A percentile compares a stretch with the other conserved stretches of the same genome.
Evolutionary conservation across 2,113 vertebrate genomes (phyloP).

Genomic region (Sakesphorus luctuosus): DNA sequence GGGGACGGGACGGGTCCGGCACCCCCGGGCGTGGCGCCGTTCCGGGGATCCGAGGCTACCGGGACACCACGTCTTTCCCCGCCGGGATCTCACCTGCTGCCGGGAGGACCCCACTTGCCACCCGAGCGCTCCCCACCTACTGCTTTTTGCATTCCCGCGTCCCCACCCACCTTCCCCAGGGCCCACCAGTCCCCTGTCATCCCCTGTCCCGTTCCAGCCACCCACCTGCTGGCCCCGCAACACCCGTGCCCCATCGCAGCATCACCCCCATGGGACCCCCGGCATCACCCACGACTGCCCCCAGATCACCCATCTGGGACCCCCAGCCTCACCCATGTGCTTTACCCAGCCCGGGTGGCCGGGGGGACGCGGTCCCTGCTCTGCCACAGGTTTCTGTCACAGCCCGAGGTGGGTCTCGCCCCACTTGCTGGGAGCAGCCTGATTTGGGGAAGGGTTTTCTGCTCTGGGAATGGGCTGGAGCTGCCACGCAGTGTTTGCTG

Average conservation of each 20-base stretch:
- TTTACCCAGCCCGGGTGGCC: not conserved
- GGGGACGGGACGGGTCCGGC: not conserved
- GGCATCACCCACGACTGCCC: not conserved
- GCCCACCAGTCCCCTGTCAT: not conserved
- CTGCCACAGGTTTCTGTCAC: not conserved
- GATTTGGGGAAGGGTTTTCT: not conserved
- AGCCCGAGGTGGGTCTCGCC: not conserved
- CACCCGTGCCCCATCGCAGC: not conserved
- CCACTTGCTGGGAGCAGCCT: fast-evolving
- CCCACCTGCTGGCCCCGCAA: not conserved
- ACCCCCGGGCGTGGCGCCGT: not conserved
- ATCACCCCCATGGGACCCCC: not conserved
- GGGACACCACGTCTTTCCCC: too few relatives aligned
- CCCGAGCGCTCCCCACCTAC: not conserved
- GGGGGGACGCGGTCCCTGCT: not conserved
- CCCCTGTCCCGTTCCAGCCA: too few relatives aligned
- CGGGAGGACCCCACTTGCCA: not conserved
- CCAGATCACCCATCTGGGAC: not conserved
- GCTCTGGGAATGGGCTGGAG: not conserved
- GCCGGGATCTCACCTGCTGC: not conserved
- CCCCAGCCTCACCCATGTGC: not conserved
- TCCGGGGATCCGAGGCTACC: not conserved
- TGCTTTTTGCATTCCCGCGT: not conserved
- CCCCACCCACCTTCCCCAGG: not conserved
- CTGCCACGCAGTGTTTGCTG: fast-evolving